Base-by-base conservation (phyloP, 2,113 vertebrate species). In the Charina bottae region DNA sequence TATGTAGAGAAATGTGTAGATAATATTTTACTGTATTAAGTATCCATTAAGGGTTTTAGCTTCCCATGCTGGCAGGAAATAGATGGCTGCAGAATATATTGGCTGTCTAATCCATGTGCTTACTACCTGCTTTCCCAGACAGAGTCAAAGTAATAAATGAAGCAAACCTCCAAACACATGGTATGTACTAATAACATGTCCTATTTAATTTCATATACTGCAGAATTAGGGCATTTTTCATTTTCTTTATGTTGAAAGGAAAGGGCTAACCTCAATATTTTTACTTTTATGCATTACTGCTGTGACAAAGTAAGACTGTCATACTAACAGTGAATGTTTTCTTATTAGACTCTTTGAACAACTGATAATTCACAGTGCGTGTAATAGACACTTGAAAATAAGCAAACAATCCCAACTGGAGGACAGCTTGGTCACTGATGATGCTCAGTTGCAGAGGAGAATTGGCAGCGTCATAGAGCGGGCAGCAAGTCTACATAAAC, bases 251-350 rank as follows among this genome's bases (percentile, higher is more conserved):
- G 6, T 54, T 6, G 88, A 54, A 78, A 64, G 6, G 6, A 23
- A 58, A 37, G n/a, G 33, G 58, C 8, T 37, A 42, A 88, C 46
- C 26, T 46, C n/a, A 46, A 84, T 19, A 7, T 90, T 90, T 85
- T 60, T 46, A 53, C 78, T 85, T 60, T 54, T 53, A 33, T 85
- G 42, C 26, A 9, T 89, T 46, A 68, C 60, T 26, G 24, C 37
- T 46, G 24, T 58, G 89, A 90, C 37, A 90, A 90, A 90, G 89
- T 59, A 90, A 90, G 55, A 37, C 72, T 46, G 37, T 84, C 72
- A 19, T 42, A 49, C 72, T 11, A 59, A 90, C 55, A 9, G 83
- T 83, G 24, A 84, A 90, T 60, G 55, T 37, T 78, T 83, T 3
- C 64, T 58, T 85, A 49, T 84, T 23, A 85, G 78, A 60, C 42